These are phyloP conservation scores for Platichthys stellatus DNA, from an alignment of 2,113 vertebrate species.

Conservation along the genomic window DNA sequence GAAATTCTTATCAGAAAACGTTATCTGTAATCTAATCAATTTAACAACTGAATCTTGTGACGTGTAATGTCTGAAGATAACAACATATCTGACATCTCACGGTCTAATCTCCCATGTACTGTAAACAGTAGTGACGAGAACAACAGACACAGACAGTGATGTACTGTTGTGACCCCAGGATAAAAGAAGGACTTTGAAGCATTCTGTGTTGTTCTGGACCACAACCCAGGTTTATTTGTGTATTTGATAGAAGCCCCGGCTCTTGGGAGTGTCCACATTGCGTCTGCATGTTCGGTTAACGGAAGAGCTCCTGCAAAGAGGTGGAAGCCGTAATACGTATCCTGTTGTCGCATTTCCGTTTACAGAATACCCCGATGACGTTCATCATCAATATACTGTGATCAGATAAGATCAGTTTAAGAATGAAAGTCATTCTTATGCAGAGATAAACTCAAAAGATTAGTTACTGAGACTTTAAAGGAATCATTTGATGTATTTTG, in stretches of 20 bases:
- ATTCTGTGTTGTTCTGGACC: constrained; percentile 65
- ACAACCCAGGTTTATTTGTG: constrained; percentile 43
- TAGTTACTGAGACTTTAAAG: neutral
- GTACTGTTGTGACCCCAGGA: constrained; percentile 39
- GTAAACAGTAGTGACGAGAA: constrained; percentile 11
- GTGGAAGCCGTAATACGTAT: constrained; percentile 23
- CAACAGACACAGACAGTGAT: constrained; percentile 30
- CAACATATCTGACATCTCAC: neutral
- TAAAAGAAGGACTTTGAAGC: constrained; percentile 73
- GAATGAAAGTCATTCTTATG: neutral
- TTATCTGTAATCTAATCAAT: no score
- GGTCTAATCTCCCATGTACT: neutral
- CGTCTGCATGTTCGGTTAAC: constrained; percentile 45
- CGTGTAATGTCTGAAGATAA: neutral
- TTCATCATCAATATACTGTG: neutral
- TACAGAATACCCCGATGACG: neutral
- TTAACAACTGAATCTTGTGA: neutral
- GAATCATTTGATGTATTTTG: neutral
- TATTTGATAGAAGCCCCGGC: constrained; percentile 50
- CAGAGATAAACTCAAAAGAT: neutral
- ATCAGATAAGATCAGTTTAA: neutral
- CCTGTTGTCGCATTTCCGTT: no score
- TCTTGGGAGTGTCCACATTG: constrained; percentile 45
- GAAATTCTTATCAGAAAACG: neutral
- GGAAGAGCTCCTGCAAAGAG: constrained; percentile 61